Conservation (phyloP, 2,113 vertebrate species). For the Glareola pratincola region DNA sequence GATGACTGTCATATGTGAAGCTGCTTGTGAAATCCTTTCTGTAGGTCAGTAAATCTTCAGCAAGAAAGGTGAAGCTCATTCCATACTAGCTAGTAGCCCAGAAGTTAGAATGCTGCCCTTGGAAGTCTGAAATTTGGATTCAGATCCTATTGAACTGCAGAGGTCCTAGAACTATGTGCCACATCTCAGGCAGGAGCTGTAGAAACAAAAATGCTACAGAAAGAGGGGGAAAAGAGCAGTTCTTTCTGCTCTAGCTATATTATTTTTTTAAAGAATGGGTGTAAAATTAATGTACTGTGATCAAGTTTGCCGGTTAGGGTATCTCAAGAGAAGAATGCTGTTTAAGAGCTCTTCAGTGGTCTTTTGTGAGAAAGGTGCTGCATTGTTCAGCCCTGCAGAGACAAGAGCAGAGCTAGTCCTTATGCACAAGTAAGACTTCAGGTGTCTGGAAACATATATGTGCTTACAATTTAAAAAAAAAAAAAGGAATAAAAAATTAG, state of each 20-base stretch:
- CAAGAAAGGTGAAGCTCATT: not conserved
- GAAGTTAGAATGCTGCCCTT: not conserved
- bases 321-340: not conserved
- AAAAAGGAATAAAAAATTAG: not conserved
- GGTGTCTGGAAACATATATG: not conserved
- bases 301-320: not conserved
- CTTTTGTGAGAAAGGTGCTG: not conserved
- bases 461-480: not conserved
- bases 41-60: not conserved
- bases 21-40: not conserved
- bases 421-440: not conserved
- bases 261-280: not conserved
- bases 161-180: not conserved
- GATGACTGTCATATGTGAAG: not conserved
- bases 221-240: not conserved
- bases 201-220: not conserved
- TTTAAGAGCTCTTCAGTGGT: not conserved
- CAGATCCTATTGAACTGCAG: not conserved
- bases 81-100: not conserved
- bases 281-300: not conserved
- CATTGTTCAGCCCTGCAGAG: not conserved
- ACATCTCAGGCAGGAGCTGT: not conserved
- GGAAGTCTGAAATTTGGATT: not conserved
- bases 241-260: not conserved
- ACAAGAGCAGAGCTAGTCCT: not conserved